Evolutionary conservation across 2,113 vertebrate species (phyloP).

Genomic region (Glareola pratincola): DNA sequence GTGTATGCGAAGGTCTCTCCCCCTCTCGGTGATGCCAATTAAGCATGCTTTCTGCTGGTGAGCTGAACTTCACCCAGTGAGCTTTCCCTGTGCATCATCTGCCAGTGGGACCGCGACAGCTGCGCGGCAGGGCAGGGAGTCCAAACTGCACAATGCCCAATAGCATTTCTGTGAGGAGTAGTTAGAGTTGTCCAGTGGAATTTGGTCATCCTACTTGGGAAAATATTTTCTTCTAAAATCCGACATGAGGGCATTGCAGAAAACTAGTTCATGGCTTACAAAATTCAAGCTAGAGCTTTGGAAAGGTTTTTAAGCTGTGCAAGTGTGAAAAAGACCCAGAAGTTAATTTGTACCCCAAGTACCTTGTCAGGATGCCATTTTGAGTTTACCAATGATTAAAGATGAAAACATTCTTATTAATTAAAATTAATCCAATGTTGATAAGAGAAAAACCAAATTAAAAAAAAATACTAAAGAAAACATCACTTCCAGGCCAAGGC

Average conservation of each 20-base stretch:
- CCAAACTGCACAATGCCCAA: background rate
- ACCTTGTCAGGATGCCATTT: background rate
- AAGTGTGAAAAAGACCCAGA: background rate
- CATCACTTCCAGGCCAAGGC: background rate
- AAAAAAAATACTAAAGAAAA: background rate
- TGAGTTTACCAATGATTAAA: background rate
- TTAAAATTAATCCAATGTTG: background rate
- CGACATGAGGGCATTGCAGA: background rate
- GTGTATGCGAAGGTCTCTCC: fast-evolving
- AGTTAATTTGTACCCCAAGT: background rate
- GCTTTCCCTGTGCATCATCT: background rate
- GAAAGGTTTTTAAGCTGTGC: background rate
- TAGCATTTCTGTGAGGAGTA: background rate
- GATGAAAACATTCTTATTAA: background rate
- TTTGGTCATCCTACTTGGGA: background rate
- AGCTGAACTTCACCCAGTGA: background rate
- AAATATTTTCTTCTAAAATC: background rate
- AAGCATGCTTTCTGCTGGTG: background rate
- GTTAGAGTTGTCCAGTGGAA: background rate
- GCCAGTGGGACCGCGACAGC: background rate
- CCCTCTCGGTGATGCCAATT: background rate
- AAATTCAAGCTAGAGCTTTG: background rate
- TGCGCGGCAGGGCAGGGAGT: background rate
- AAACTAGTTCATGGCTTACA: background rate
- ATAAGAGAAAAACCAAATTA: background rate